Evolutionary conservation across 2,113 vertebrate genomes (phyloP), one percentile per base, ranked within the genome.

Genomic region (Galbula dea): DNA sequence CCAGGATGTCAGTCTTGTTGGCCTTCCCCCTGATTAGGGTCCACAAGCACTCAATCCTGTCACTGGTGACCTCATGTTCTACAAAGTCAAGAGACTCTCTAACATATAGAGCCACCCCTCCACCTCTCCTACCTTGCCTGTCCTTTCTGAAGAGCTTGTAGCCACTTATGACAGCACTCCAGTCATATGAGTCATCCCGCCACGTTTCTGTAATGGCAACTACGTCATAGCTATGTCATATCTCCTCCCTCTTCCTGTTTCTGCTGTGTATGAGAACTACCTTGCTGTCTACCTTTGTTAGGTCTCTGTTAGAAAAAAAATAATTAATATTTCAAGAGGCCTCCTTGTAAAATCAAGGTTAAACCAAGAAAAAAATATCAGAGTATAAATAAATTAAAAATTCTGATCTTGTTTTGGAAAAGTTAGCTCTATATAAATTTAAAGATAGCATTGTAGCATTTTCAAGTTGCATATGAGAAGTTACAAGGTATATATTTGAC

Each of bases 311-410:
- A 66, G 12, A 34, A 29, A 61, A 65, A 87, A 26, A 1, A 3
- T 16, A 86, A 92, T 91, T 69, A 96, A 90, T 92, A 89, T 96
- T 76, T 96, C 81, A 91, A 63, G 71, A 96, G 9, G 10, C 37
- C 11, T 81, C 19, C 73, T 95, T 95, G 88, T 95, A 58, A 96
- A 91, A 95, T 93, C 93, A 91, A 86, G 43, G 43, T 82, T 92
- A 96, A 94, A 92, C 84, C 24, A 93, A 78, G 81, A 61, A 75
- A 89, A 88, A 88, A 67, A 96, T 81, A 36, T 2, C 61, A 88
- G 78, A 91, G 73, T 86, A 83, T 90, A 91, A 95, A 96, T 97
- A 95, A 93, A 85, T 81, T 37, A 97, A 83, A 83, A 92, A 55
- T 95, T 84, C 86, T 66, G 69, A 68, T 94, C 48, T 63, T 55